Conservation (phyloP, 1,140 invertebrate genomes). For the Myzus persicae region DNA sequence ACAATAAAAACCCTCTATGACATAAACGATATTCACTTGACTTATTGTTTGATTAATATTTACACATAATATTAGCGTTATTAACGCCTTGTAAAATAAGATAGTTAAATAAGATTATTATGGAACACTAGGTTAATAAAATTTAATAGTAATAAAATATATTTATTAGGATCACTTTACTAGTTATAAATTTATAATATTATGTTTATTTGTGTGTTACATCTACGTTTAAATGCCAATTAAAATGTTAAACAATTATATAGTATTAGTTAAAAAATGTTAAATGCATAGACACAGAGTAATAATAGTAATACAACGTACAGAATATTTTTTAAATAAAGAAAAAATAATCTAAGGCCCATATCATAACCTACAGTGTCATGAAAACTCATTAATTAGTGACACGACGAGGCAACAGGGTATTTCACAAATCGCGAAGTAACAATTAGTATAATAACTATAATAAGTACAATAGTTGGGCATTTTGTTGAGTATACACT, state of each 20-base stretch:
- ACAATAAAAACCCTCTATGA: neutral
- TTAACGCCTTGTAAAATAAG: too few relatives aligned
- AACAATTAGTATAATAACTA: neutral
- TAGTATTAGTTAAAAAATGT: neutral
- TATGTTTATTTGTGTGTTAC: neutral
- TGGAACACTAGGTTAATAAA: neutral
- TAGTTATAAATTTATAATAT: neutral
- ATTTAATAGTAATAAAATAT: neutral
- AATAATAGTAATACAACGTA: neutral
- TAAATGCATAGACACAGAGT: neutral
- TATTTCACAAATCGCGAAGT: neutral
- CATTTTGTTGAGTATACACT: neutral
- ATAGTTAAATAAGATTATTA: too few relatives aligned
- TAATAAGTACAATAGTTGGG: neutral
- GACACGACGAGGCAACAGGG: neutral
- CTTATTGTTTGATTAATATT: too few relatives aligned
- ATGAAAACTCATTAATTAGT: neutral
- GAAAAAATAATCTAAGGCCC: neutral
- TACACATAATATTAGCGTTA: too few relatives aligned
- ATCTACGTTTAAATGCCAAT: neutral
- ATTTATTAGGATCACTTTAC: neutral
- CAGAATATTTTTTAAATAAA: neutral
- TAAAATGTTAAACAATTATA: neutral
- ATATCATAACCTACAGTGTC: neutral
- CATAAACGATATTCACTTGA: too few relatives aligned